Conservation (phyloP, 2,888 invertebrate genomes). For the Phalangium opilio region DNA sequence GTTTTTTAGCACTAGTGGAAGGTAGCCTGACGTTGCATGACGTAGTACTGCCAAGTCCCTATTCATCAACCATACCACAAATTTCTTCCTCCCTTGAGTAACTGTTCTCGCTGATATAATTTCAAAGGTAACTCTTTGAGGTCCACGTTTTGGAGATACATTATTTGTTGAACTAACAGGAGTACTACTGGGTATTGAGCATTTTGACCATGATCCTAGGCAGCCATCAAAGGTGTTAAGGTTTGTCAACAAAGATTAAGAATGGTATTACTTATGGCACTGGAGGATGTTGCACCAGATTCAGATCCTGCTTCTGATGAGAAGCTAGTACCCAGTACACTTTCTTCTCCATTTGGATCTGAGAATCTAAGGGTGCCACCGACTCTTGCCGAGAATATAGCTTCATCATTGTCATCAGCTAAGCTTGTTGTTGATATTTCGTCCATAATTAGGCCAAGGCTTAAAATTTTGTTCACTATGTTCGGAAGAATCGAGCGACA, state of each 20-base stretch:
- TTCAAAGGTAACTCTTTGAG: slow-evolving; percentile 19
- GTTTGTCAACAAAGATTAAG: background rate
- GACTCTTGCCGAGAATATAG: background rate
- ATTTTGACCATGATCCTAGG: slow-evolving; percentile 13
- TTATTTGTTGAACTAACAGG: slow-evolving; percentile 2
- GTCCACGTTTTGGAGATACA: slow-evolving; percentile 9
- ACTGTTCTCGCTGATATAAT: slow-evolving; percentile 20
- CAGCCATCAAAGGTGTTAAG: background rate
- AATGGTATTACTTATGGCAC: no score
- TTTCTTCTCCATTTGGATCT: background rate
- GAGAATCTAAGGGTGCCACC: background rate
- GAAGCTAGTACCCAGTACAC: background rate
- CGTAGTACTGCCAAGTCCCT: no score
- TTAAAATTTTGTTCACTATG: no score
- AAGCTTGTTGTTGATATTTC: background rate
- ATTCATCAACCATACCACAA: slow-evolving; percentile 14
- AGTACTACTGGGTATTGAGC: slow-evolving; percentile 7
- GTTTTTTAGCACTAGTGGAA: no score
- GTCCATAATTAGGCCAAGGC: no score
- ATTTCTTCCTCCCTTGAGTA: slow-evolving; percentile 14
- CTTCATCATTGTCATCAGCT: background rate
- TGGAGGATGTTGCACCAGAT: no score
- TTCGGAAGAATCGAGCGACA: no score
- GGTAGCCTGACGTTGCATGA: no score
- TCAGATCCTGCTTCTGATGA: no score